These are phyloP conservation scores for Drosophila cognata DNA, from an alignment of 2,888 invertebrate species.

Conservation along the genomic window DNA sequence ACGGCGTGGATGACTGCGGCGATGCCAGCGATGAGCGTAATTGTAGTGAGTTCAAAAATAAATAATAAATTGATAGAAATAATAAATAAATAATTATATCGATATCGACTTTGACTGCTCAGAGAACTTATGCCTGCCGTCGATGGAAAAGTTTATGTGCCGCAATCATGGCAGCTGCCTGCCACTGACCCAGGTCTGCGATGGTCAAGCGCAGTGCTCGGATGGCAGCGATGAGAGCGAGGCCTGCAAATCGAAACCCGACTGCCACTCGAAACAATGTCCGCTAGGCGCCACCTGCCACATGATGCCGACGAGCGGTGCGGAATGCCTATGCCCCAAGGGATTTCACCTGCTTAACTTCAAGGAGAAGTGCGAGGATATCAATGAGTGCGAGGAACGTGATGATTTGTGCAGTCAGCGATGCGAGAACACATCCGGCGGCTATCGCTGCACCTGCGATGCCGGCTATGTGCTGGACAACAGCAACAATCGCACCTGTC, in stretches of 20 bases:
- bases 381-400: constrained; percentile 87
- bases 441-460: constrained; percentile 89
- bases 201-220: constrained; percentile 86
- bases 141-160: constrained; percentile 86
- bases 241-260: constrained; percentile 78
- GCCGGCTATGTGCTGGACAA: constrained; percentile 86
- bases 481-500: constrained; percentile 86
- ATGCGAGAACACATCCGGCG: constrained; percentile 87
- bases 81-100: background rate
- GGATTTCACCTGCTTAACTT: constrained; percentile 81
- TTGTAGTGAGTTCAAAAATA: constrained; percentile 85
- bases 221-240: constrained; percentile 88
- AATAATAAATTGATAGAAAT: background rate
- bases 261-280: constrained; percentile 77
- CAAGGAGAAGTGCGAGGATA: constrained; percentile 85
- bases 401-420: constrained; percentile 89
- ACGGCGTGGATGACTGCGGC: constrained; percentile 87
- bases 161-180: constrained; percentile 87
- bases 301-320: constrained; percentile 85
- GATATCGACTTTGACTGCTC: background rate
- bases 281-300: constrained; percentile 84
- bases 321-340: constrained; percentile 87
- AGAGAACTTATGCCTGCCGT: constrained; percentile 85
- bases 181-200: constrained; percentile 86
- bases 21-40: constrained; percentile 87